Evolutionary conservation across 1,140 invertebrate species (phyloP).

Genomic region (Artemia franciscana): DNA sequence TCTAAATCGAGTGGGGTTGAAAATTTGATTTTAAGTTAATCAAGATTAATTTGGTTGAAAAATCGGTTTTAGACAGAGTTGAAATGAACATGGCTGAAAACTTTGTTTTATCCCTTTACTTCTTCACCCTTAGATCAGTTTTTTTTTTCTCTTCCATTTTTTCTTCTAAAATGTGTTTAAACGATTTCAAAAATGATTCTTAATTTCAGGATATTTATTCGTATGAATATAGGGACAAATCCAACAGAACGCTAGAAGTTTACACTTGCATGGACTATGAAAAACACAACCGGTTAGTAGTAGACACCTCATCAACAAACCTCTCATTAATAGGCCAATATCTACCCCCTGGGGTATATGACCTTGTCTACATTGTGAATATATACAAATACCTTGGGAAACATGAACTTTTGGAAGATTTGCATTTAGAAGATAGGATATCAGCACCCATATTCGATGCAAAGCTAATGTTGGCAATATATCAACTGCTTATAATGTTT

Average conservation of each 20-base stretch:
- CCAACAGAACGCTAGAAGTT: background rate
- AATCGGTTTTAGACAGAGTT: too few relatives aligned
- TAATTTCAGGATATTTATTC: background rate
- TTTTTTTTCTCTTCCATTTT: too few relatives aligned
- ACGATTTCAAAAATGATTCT: too few relatives aligned
- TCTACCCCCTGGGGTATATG: background rate
- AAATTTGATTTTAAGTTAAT: too few relatives aligned
- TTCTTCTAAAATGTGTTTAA: too few relatives aligned
- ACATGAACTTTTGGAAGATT: background rate
- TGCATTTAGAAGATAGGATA: background rate
- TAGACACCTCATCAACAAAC: background rate
- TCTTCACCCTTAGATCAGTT: too few relatives aligned
- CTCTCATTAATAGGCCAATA: background rate
- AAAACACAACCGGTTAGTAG: background rate
- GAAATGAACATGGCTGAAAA: too few relatives aligned
- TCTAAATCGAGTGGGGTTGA: too few relatives aligned
- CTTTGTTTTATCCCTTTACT: too few relatives aligned
- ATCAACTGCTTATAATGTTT: slow-evolving; percentile 24
- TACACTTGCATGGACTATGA: background rate
- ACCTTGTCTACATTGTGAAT: background rate
- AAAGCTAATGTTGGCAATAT: slow-evolving; percentile 19
- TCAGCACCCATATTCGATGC: background rate
- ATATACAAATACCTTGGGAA: background rate
- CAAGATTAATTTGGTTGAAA: too few relatives aligned
- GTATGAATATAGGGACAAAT: background rate